Base-by-base conservation (phyloP, 2,888 invertebrate genomes). In the Acanthosepion esculentum region DNA sequence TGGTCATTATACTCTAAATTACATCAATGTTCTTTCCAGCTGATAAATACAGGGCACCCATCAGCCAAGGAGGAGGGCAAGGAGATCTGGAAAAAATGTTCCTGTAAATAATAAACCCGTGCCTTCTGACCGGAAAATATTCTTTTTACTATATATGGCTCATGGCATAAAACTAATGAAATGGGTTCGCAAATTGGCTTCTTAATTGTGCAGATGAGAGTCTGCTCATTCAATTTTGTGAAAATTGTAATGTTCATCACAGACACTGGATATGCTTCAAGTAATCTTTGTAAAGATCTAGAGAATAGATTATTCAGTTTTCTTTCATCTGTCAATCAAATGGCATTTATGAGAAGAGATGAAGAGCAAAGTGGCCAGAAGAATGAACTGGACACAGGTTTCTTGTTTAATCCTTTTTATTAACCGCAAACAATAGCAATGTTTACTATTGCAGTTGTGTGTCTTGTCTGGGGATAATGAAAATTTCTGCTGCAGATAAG, bases 1-100 rank as follows among this genome's bases (percentile, higher is more conserved):
- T 78, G 78, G 78, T 78, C 78, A 78, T 78, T 78, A 78, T 78
- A 78, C 78, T 78, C 12, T 33, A 78, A 78, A 78, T 78, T 78
- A 78, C n/a, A n/a, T 78, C 15, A 33, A 78, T n/a, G 5, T n/a
- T 78, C 33, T 78, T 78, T n/a, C n/a, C 78, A 78, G 78, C n/a
- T 78, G 78, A 78, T 78, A 78, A 78, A 78, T 78, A 29, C 78
- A n/a, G 78, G 78, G n/a, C 12, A 29, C 12, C 7, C 3, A 29
- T 7, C 2, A 8, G n/a, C n/a, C n/a, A n/a, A n/a, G n/a, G 12
- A 29, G 78, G n/a, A 10, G 8, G 12, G 18, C 2, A 23, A 5
- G 78, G n/a, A n/a, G n/a, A 15, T 78, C n/a, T 78, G 78, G 78
- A 78, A 78, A 78, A n/a, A 78, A 5, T 33, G 15, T 78, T 78